phyloP scores from a whole-genome alignment of 2,113 vertebrate genomes.

The Periophthalmus modestus region DNA sequence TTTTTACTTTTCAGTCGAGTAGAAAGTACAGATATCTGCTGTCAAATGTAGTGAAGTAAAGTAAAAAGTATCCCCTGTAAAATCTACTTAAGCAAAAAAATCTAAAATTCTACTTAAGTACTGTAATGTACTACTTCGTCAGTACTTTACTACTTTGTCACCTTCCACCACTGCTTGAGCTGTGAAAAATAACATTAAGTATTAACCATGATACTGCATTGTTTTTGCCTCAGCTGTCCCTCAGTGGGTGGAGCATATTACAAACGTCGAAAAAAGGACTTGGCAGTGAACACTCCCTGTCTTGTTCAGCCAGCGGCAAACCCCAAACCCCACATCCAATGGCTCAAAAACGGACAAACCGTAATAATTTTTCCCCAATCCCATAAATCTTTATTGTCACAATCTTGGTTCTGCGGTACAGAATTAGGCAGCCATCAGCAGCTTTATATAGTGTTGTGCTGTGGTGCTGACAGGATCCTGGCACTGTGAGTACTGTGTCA shows the following conservation, averaged over 20 bases:
- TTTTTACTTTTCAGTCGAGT: too few relatives aligned
- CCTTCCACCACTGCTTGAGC: background rate
- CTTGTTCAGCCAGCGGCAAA: conserved; percentile 87
- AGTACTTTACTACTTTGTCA: too few relatives aligned
- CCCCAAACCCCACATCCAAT: conserved; percentile 87
- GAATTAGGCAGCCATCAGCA: background rate
- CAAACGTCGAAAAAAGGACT: conserved; percentile 89
- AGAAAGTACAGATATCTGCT: too few relatives aligned
- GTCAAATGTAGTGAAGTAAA: too few relatives aligned
- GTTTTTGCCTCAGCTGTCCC: conserved; percentile 81
- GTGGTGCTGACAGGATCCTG: conserved; percentile 46
- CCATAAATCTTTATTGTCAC: conserved; percentile 10
- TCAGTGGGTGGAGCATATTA: conserved; percentile 91
- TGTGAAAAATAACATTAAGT: background rate
- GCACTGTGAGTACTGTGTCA: conserved; percentile 35
- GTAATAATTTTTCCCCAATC: conserved; percentile 71
- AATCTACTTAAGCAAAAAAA: too few relatives aligned
- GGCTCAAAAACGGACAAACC: conserved; percentile 87
- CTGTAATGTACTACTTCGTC: too few relatives aligned
- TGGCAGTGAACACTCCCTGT: conserved; percentile 87
- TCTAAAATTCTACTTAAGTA: too few relatives aligned
- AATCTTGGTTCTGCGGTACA: conserved; percentile 5
- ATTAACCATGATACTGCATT: background rate
- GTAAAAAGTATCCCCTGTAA: too few relatives aligned
- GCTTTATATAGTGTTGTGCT: conserved; percentile 19